Evolutionary conservation across 2,888 invertebrate species (phyloP).

Genomic region (Amitus sp.): DNA sequence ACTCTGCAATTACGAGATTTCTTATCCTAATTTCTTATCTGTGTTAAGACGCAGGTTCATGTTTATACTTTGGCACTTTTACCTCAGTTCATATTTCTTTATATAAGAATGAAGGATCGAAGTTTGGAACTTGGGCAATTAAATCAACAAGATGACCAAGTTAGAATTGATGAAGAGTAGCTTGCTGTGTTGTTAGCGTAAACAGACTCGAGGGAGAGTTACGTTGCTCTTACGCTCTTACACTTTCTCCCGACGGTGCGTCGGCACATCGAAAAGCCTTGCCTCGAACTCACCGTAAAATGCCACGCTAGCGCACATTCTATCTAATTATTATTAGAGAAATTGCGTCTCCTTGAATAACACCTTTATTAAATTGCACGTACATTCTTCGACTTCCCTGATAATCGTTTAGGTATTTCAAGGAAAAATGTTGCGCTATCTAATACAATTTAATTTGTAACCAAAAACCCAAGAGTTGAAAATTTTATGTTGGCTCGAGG

Average conservation of each 20-base stretch:
- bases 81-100: slow-evolving; percentile 4
- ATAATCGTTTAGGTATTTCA: background rate
- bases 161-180: slow-evolving; percentile 21
- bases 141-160: background rate
- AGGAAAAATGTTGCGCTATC: too few species aligned
- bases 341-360: slow-evolving; percentile 27
- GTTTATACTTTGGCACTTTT: too few species aligned
- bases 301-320: slow-evolving; percentile 14
- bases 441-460: too few species aligned
- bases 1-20: too few species aligned
- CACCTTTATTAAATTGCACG: slow-evolving; percentile 10
- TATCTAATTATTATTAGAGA: slow-evolving; percentile 17
- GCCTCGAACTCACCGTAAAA: slow-evolving; percentile 26
- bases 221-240: slow-evolving; percentile 48
- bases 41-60: too few species aligned
- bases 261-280: slow-evolving; percentile 17
- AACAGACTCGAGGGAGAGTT: slow-evolving; percentile 48
- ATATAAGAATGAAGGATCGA: too few species aligned
- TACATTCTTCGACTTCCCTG: background rate
- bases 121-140: too few species aligned
- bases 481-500: too few species aligned
- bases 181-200: slow-evolving; percentile 20
- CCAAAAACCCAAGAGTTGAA: too few species aligned
- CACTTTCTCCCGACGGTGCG: slow-evolving; percentile 46
- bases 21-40: too few species aligned